Evolutionary conservation across 2,888 invertebrate species (phyloP), one percentile per base, ranked within the genome.

Genomic region (Eumerus sabulonum): DNA sequence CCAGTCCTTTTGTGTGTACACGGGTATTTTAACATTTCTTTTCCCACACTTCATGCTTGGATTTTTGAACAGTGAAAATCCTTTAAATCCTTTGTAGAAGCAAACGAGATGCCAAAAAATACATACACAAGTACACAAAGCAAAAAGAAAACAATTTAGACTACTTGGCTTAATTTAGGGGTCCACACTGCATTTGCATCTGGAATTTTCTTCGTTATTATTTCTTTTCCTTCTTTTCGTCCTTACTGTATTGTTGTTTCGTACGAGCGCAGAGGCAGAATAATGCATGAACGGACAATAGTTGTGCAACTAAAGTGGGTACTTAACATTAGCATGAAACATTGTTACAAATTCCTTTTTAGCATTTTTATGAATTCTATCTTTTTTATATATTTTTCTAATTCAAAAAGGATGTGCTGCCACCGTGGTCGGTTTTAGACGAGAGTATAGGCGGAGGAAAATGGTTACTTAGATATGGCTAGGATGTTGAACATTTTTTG

Each of bases 241-340:
- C 27, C 27, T 35, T 38, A 11, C 3, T 9, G 9, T 40, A 40
- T 36, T 44, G 16, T 44, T 44, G 35, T 2, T 27, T 3, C 11
- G 44, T 4, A 3, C 13, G 14, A 42, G 36, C 16, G 1, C 44
- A 50, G 35, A 27, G 14, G 27, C 27, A 11, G 44, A 42, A 60
- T 60, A 71, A 66, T 62, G 56, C 71, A 71, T 50, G 51, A 56
- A 66, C 57, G 76, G 76, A 71, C 71, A 62, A 62, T 56, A 60
- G 60, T 53, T 71, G 71, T 62, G 60, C 40, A 72, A 50, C 56
- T 45, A 40, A 71, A 76, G 71, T 77, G 76, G 71, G 66, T 77
- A 77, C 76, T 77, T 77, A 72, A 66, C 62, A 77, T 77, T 77
- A 77, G 72, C 76, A 67, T 72, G 76, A 62, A 77, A 67, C 72